Percentiles rank a stretch among this genome's conserved stretches.
Conservation (phyloP, 2,797 vertebrate species). For the Hylomyscus alleni region DNA sequence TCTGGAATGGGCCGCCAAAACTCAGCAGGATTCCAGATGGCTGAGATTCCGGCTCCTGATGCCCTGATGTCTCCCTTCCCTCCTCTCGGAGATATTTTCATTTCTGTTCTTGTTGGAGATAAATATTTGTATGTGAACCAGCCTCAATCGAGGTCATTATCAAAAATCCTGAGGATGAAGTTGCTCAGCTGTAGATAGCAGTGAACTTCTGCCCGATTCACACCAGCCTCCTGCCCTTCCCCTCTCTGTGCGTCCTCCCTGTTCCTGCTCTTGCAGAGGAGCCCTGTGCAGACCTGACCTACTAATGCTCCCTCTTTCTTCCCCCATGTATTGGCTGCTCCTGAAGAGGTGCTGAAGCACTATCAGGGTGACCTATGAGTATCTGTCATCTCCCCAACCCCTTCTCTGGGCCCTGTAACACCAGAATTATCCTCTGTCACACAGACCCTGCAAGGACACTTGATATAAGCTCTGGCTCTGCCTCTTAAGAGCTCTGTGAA, state of each 20-base stretch:
- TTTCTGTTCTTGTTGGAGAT: slow-evolving; percentile 71
- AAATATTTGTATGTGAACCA: slow-evolving; percentile 81
- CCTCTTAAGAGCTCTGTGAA: neutral
- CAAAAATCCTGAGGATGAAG: slow-evolving; percentile 8
- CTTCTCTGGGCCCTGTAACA: neutral
- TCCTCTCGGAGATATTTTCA: slow-evolving; percentile 80
- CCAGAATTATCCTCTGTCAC: neutral
- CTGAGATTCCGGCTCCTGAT: slow-evolving; percentile 82
- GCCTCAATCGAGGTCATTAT: slow-evolving; percentile 51
- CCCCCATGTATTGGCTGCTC: slow-evolving; percentile 51
- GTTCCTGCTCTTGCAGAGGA: slow-evolving; percentile 66
- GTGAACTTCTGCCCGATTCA: neutral
- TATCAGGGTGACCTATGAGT: neutral
- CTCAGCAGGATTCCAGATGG: slow-evolving; percentile 84
- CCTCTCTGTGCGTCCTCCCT: neutral
- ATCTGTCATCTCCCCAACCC: neutral
- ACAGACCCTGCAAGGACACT: neutral
- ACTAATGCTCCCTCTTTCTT: slow-evolving; percentile 81
- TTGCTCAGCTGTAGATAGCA: neutral
- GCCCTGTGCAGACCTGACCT: slow-evolving; percentile 83
- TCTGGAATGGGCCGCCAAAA: slow-evolving; percentile 78
- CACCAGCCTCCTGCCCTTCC: neutral
- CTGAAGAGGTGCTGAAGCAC: slow-evolving; percentile 16
- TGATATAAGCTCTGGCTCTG: neutral
- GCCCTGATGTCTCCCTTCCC: slow-evolving; percentile 75